Conservation (phyloP, 2,888 invertebrate genomes). For the Cryptocephalus primarius region DNA sequence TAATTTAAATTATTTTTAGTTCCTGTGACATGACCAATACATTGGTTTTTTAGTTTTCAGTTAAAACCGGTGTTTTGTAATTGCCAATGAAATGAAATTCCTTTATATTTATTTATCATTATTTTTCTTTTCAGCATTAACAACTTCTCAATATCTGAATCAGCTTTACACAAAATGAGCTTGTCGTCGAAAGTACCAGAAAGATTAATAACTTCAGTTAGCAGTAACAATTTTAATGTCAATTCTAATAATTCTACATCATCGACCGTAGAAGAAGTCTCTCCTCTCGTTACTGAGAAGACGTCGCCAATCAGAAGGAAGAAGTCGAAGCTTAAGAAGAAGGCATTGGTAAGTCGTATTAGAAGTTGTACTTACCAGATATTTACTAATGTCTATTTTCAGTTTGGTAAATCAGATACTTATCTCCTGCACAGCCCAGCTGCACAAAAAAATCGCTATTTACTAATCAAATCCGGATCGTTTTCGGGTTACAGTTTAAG, state of each 20-base stretch:
- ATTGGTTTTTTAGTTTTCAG: too few relatives aligned
- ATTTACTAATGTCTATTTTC: conserved; percentile 3
- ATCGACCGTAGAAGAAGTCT: conserved; percentile 42
- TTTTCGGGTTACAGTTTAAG: conserved; percentile 52
- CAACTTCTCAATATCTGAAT: conserved; percentile 75
- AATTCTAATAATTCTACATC: conserved; percentile 40
- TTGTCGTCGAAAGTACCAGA: conserved; percentile 32
- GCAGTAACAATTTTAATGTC: conserved; percentile 25
- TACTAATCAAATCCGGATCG: conserved; percentile 60
- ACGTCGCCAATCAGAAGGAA: conserved; percentile 30
- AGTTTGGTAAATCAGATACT: conserved; percentile 25
- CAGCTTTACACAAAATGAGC: conserved; percentile 66
- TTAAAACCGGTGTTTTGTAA: too few relatives aligned
- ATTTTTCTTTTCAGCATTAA: conserved; percentile 15
- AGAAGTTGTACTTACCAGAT: not conserved
- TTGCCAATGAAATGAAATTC: too few relatives aligned
- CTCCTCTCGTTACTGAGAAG: conserved; percentile 39
- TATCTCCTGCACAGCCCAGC: conserved; percentile 16
- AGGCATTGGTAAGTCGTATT: conserved; percentile 17
- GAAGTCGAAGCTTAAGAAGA: conserved; percentile 28
- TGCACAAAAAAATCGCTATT: conserved; percentile 14
- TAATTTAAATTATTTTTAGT: too few relatives aligned
- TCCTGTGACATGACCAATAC: too few relatives aligned
- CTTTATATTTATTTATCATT: too few relatives aligned
- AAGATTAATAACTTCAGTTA: conserved; percentile 21